Percentiles rank a stretch among this genome's conserved stretches.
Evolutionary conservation across 2,113 vertebrate species (phyloP).

Genomic region (Scartelaos histophorus): DNA sequence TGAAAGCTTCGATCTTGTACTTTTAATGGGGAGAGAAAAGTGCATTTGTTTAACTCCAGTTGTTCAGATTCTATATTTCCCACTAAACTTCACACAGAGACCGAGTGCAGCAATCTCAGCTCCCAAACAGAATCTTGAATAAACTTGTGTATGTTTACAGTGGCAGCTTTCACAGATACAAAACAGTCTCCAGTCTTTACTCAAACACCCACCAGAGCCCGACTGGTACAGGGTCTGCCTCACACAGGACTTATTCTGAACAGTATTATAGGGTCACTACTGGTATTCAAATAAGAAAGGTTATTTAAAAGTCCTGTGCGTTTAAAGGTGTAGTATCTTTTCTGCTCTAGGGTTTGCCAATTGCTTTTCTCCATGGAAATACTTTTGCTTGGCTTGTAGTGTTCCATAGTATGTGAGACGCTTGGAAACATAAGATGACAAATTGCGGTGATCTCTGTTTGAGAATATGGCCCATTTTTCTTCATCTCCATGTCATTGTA

Average conservation of each 20-base stretch:
- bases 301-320: no score
- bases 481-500: no score
- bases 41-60: background rate
- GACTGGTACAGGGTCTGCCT: background rate
- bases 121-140: background rate
- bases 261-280: no score
- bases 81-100: conserved; percentile 4
- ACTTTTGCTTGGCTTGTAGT: no score
- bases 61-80: conserved; percentile 1
- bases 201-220: background rate
- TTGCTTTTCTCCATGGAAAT: no score
- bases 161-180: background rate
- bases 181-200: background rate
- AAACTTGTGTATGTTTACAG: conserved; percentile 1
- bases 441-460: no score
- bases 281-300: no score
- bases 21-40: conserved; percentile 13
- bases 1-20: conserved; percentile 14
- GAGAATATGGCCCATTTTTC: no score
- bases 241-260: background rate
- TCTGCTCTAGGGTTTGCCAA: no score
- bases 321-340: no score
- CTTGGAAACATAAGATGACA: no score
- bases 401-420: no score
- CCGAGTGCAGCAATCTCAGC: background rate